A percentile compares a stretch with the other conserved stretches of the same genome.
Evolutionary conservation across 2,888 invertebrate genomes (phyloP).

Genomic region (Eilema depressum): DNA sequence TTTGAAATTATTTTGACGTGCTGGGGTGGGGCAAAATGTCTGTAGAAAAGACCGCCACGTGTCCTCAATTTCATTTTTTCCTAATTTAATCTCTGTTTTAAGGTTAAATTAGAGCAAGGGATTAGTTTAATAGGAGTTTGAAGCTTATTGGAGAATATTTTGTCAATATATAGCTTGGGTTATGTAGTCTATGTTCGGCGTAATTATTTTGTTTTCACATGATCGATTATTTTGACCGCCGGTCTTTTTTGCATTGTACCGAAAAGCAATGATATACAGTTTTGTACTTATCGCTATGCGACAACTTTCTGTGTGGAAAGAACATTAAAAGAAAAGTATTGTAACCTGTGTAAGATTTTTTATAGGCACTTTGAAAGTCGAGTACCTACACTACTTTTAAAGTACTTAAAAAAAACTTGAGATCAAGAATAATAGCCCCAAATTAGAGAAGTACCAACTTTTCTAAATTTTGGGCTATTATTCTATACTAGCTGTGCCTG

Average conservation of each 20-base stretch:
- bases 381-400: too few species aligned
- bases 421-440: too few species aligned
- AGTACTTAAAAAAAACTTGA: too few species aligned
- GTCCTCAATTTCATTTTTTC: slow-evolving; percentile 77
- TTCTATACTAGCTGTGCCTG: too few species aligned
- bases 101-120: slow-evolving; percentile 29
- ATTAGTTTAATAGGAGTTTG: slow-evolving; percentile 22
- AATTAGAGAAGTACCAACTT: too few species aligned
- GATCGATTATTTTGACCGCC: slow-evolving; percentile 69
- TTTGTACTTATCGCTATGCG: background rate
- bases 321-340: background rate
- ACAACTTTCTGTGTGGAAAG: background rate
- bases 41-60: slow-evolving; percentile 82
- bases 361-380: background rate
- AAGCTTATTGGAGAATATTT: slow-evolving; percentile 24
- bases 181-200: slow-evolving; percentile 25
- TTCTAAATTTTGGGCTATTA: too few species aligned
- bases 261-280: background rate
- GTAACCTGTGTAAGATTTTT: slow-evolving; percentile 13
- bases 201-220: slow-evolving; percentile 64
- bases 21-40: slow-evolving; percentile 84
- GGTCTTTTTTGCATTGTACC: slow-evolving; percentile 44
- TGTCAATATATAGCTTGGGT: slow-evolving; percentile 18
- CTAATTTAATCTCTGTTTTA: slow-evolving; percentile 51
- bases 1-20: slow-evolving; percentile 74